A percentile compares a stretch with the other conserved stretches of the same genome.
phyloP scores from a whole-genome alignment of 2,113 vertebrate genomes.

The Lamprologus sp. region DNA sequence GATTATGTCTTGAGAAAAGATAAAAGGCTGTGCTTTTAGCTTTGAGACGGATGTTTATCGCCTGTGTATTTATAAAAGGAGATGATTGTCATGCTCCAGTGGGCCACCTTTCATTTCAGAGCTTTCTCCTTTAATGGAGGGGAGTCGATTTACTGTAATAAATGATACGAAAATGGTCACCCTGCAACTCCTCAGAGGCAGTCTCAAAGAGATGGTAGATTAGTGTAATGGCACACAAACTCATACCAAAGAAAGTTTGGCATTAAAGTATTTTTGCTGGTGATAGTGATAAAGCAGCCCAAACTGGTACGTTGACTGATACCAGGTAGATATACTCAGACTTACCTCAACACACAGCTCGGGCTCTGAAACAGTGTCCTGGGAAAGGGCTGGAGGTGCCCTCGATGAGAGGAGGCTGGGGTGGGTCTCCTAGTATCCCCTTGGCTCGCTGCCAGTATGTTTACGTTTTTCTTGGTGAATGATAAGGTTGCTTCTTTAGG shows the following conservation, averaged over 20 bases:
- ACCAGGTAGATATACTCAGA: not conserved
- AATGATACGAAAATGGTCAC: not conserved
- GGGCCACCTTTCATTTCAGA: not conserved
- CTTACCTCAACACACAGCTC: not conserved
- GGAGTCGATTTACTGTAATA: not conserved
- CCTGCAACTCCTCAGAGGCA: not conserved
- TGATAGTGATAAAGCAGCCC: not conserved
- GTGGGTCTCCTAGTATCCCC: not conserved
- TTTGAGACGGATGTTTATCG: not conserved
- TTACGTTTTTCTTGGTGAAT: not conserved
- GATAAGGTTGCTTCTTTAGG: rapidly evolving
- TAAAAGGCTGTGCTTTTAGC: not conserved
- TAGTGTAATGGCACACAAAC: not conserved
- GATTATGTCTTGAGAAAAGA: slow-evolving; percentile 12
- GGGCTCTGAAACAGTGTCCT: not conserved
- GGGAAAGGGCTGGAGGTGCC: not conserved
- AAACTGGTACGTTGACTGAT: not conserved
- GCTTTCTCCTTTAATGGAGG: not conserved
- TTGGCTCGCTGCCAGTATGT: not conserved
- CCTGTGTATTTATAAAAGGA: not conserved
- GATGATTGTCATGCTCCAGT: not conserved
- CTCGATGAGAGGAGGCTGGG: not conserved
- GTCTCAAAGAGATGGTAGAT: not conserved
- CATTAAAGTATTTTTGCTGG: not conserved
- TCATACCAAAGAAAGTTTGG: not conserved